Evolutionary conservation across 2,113 vertebrate genomes (phyloP), one percentile per base, ranked within the genome.

Genomic region (Typhlomys cinereus): DNA sequence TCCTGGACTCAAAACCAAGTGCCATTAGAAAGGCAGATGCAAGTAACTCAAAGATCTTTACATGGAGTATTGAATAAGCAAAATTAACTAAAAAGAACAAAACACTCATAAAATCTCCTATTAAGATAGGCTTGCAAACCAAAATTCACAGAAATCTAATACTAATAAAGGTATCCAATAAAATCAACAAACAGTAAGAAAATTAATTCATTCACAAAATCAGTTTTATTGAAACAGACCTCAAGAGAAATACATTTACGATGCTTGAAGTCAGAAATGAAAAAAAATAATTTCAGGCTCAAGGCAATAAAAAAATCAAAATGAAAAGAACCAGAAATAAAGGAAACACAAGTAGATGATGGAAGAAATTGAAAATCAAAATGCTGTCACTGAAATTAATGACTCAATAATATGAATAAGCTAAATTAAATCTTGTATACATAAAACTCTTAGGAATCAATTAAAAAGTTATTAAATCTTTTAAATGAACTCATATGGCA

Each of bases 111-210:
- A 91, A 86, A 70, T 18, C 86, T 46, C 41, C 23, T 76, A 31
- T 84, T 54, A 90, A 90, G 90, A 48, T 39, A 90, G n/a, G 64
- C 27, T 23, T 57, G 29, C 7, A 92, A 87, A 85, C 25, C n/a
- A 79, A 95, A 92, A 66, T 67, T 92, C 23, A 85, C 46, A 94
- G 27, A 76, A 92, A 80, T 76, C 78, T 71, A 76, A 92, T 73
- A 29, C 41, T 85, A 94, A 61, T 7, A 48, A 81, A 81, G 20
- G n/a, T 81, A 85, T 76, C 21, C 31, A 88, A 80, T 25, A 91
- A n/a, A 88, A 85, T 67, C 48, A 85, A 90, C 70, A 93, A 85
- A 57, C 4, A 57, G 25, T 86, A 46, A 79, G 81, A 80, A 95
- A 87, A 87, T 2, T 3, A 64, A 66, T 85, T 39, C 18, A 59